These are phyloP conservation scores for Azorinus chamasolen DNA, from an alignment of 2,888 invertebrate genomes.

Conservation along the genomic window DNA sequence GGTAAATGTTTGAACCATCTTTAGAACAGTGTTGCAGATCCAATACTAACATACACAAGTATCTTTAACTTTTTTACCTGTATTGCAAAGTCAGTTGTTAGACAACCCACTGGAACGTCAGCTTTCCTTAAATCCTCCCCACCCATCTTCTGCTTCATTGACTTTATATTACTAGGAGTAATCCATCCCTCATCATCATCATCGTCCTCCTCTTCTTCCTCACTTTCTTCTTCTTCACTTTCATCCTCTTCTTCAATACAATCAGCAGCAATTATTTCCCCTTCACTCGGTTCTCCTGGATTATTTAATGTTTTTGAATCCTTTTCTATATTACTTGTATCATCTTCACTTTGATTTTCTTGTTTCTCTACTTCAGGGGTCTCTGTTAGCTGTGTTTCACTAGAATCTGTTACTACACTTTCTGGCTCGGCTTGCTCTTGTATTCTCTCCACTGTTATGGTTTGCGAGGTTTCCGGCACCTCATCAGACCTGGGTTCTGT, in stretches of 20 bases:
- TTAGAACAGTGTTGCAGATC: no score
- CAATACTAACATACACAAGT: no score
- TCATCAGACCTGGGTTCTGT: slow-evolving; percentile 47
- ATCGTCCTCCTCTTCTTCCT: slow-evolving; percentile 88
- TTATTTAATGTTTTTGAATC: slow-evolving; percentile 21
- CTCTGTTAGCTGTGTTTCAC: neutral
- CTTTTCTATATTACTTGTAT: neutral
- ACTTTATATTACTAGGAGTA: slow-evolving; percentile 93
- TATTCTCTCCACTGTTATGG: slow-evolving; percentile 1
- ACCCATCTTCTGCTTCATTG: slow-evolving; percentile 91
- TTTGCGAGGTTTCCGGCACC: slow-evolving; percentile 16
- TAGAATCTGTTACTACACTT: no score
- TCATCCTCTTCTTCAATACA: slow-evolving; percentile 69
- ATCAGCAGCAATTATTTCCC: slow-evolving; percentile 68
- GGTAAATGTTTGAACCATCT: no score
- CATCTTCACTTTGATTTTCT: neutral
- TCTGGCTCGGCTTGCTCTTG: neutral
- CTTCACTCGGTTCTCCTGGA: slow-evolving; percentile 56
- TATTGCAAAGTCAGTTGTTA: slow-evolving; percentile 99
- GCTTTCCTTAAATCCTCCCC: slow-evolving; percentile 72
- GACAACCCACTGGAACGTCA: slow-evolving; percentile 92
- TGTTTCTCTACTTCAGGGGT: neutral
- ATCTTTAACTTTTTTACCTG: no score
- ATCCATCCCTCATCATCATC: slow-evolving; percentile 91
- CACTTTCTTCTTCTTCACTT: slow-evolving; percentile 67